Evolutionary conservation across 2,113 vertebrate genomes (phyloP).

Genomic region (Xiphophorus couchianus): DNA sequence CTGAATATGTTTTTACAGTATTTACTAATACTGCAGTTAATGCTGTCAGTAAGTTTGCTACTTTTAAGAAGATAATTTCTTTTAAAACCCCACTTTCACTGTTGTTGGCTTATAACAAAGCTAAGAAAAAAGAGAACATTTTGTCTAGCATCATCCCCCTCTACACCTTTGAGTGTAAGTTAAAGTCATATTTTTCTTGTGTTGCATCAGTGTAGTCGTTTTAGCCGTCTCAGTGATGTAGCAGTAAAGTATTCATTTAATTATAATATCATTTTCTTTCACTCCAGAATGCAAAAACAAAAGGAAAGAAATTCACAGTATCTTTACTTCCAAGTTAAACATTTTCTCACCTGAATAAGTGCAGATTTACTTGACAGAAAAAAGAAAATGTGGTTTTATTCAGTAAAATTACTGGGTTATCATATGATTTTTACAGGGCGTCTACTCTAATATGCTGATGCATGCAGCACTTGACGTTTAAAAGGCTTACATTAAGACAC

Average conservation of each 20-base stretch:
- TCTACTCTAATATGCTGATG: conserved; percentile 28
- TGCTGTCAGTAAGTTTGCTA: background rate
- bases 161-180: too few relatives aligned
- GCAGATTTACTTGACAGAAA: background rate
- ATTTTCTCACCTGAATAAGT: background rate
- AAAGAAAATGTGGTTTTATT: too few relatives aligned
- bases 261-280: background rate
- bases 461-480: conserved; percentile 26
- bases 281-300: background rate
- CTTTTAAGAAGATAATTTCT: background rate
- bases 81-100: background rate
- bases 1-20: background rate
- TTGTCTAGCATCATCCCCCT: too few relatives aligned
- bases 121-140: too few relatives aligned
- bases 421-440: background rate
- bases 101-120: too few relatives aligned
- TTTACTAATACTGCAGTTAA: background rate
- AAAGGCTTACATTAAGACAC: conserved; percentile 46
- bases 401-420: too few relatives aligned
- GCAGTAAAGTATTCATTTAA: background rate
- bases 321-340: background rate
- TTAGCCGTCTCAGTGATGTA: too few relatives aligned
- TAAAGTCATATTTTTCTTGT: too few relatives aligned
- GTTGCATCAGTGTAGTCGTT: too few relatives aligned
- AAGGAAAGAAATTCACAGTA: background rate